These are phyloP conservation scores for Gambelia wislizenii DNA, from an alignment of 2,797 vertebrate genomes.

Conservation along the genomic window DNA sequence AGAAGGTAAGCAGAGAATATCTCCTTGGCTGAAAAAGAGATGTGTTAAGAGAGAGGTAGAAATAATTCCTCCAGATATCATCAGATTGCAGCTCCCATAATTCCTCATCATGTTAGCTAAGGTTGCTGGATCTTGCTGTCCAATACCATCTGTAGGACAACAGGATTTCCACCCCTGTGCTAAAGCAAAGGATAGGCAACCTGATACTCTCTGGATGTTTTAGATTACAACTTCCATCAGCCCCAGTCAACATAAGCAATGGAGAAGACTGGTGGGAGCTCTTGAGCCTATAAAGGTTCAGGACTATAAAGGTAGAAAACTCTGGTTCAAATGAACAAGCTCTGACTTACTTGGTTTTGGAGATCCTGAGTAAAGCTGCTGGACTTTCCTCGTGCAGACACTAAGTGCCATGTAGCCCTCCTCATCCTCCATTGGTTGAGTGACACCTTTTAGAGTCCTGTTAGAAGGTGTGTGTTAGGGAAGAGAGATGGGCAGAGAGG, in stretches of 20 bases:
- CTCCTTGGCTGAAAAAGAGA: background rate
- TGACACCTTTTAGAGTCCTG: background rate
- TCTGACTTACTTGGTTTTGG: background rate
- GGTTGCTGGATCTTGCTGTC: too few species aligned
- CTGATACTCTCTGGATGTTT: background rate
- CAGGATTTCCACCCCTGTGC: too few species aligned
- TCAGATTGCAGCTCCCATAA: too few species aligned
- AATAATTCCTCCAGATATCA: too few species aligned
- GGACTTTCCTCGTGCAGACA: background rate
- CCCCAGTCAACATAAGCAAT: too few species aligned
- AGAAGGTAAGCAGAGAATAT: background rate
- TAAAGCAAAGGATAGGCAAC: background rate
- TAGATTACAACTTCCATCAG: background rate
- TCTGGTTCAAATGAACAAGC: background rate
- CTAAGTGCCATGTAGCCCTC: constrained; percentile 25
- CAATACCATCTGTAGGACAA: too few species aligned
- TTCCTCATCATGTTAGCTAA: too few species aligned
- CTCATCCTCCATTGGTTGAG: constrained; percentile 6
- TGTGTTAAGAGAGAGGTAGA: too few species aligned
- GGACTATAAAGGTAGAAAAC: background rate
- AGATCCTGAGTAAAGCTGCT: background rate
- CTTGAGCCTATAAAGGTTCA: background rate
- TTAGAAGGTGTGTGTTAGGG: background rate
- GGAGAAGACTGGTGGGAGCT: too few species aligned
- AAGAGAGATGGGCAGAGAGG: background rate